These are phyloP conservation scores for Berghia stephanieae DNA, from an alignment of 1,140 invertebrate species.

Conservation along the genomic window DNA sequence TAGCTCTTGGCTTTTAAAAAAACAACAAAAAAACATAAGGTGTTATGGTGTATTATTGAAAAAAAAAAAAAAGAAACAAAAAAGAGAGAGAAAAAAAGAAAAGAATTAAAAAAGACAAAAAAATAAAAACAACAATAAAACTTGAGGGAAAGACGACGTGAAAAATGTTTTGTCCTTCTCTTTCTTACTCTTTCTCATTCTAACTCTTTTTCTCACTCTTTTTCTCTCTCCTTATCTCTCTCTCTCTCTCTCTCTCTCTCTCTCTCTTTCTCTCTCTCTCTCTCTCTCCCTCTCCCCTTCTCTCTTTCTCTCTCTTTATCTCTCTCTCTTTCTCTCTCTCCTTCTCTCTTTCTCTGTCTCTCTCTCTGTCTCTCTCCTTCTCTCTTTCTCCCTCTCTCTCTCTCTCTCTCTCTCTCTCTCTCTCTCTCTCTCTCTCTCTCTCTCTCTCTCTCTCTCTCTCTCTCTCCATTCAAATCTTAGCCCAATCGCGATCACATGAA, in stretches of 20 bases:
- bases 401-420: background rate
- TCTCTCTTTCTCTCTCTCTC: background rate
- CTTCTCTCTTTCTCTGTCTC: background rate
- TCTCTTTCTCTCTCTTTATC: background rate
- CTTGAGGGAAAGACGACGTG: no score
- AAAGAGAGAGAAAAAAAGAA: no score
- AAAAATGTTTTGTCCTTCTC: background rate
- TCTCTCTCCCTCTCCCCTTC: background rate
- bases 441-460: constrained; percentile 15
- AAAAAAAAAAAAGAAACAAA: no score
- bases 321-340: background rate
- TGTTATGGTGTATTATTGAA: no score
- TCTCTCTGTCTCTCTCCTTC: background rate
- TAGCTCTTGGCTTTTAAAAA: no score
- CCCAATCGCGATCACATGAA: no score
- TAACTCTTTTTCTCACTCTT: background rate
- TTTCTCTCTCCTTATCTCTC: background rate
- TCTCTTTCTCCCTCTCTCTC: background rate
- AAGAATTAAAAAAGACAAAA: no score
- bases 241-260: background rate
- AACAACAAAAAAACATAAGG: no score
- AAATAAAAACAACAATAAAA: no score
- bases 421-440: constrained; percentile 24
- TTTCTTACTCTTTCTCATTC: background rate
- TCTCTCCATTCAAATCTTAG: no score